Base-by-base conservation (phyloP, 2,888 invertebrate species). In the Campoplex nolae region DNA sequence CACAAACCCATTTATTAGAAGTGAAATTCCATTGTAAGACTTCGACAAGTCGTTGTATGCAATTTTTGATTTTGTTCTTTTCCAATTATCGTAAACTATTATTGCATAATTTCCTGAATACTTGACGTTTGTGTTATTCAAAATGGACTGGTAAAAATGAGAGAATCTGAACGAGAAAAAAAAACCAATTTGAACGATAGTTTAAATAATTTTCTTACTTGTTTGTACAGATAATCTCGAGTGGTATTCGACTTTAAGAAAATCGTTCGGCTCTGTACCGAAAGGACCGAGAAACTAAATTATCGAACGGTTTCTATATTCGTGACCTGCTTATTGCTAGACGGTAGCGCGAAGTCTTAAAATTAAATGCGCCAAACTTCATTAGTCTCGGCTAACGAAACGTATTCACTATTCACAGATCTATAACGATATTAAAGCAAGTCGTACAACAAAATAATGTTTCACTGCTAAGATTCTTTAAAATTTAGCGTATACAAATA, bases 351-450 rank as follows among this genome's bases (percentile, higher is more conserved):
- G 48, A 85, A 76, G 80, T 84, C 71, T 62, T 62, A 28, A 80
- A 71, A 80, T 62, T 76, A 28, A 6, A 76, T 75, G 71, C 54
- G 54, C 16, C 70, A 54, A 84, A 76, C 71, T 84, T 70, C 32
- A 32, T 78, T 68, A 71, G 13, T 8, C 42, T 8, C 28, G 38
- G 32, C 58, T 85, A 82, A 85, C 81, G 81, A 85, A 76, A 56
- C 32, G 65, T 32, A 77, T 81, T 85, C 77, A 77, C 16, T 32
- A 77, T 81, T 85, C 77, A 77, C 16, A 11, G 56, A 32, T 65
- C 48, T 6, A 16, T n/a, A 16, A 13, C 16, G 23, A 45, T 42
- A 45, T 18, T 71, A 18, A 6, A 28, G 48, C 23, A 6, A 45
- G 42, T 42, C 9, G n/a, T 16, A 23, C 9, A 56, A 23, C 9